Percentiles rank a stretch among this genome's conserved stretches.
These are phyloP conservation scores for Apogon hyalosoma DNA, from an alignment of 2,797 vertebrate species.

Conservation along the genomic window DNA sequence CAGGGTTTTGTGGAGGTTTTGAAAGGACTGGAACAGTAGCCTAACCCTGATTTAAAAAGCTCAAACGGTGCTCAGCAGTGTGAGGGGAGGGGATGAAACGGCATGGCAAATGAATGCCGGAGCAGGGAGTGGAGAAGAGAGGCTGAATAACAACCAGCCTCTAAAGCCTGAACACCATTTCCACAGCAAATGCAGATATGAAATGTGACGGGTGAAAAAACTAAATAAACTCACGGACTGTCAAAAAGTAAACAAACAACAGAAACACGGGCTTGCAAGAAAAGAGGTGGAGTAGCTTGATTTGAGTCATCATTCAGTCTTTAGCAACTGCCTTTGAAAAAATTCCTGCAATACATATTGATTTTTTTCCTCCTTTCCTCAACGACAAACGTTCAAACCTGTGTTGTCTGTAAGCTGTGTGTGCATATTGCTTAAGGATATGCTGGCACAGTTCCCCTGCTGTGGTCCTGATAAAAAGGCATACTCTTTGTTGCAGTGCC, in stretches of 20 bases:
- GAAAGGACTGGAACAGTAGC: conserved; percentile 50
- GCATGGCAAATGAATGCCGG: conserved; percentile 75
- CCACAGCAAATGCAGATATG: conserved; percentile 55
- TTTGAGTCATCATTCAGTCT: conserved; percentile 29
- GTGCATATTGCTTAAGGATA: conserved; percentile 27
- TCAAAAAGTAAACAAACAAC: conserved; percentile 57
- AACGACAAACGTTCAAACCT: conserved; percentile 31
- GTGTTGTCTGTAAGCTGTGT: conserved; percentile 14
- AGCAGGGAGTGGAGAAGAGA: conserved; percentile 44
- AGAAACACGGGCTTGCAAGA: conserved; percentile 33
- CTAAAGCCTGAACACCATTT: conserved; percentile 57
- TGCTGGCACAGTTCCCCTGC: not conserved
- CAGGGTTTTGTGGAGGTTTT: conserved; percentile 47
- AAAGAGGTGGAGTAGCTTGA: conserved; percentile 43
- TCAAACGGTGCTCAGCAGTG: conserved; percentile 58
- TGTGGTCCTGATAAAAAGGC: conserved; percentile 18
- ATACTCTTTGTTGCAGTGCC: not conserved
- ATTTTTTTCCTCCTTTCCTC: not conserved
- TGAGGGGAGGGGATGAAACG: conserved; percentile 73
- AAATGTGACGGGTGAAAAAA: conserved; percentile 58
- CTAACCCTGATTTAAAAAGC: conserved; percentile 63
- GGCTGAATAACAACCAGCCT: conserved; percentile 72
- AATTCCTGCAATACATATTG: conserved; percentile 39
- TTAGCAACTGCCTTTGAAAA: conserved; percentile 47
- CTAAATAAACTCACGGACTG: conserved; percentile 37